A percentile compares a stretch with the other conserved stretches of the same genome.
Evolutionary conservation across 2,113 vertebrate genomes (phyloP).

Genomic region (Tiliqua scincoides): DNA sequence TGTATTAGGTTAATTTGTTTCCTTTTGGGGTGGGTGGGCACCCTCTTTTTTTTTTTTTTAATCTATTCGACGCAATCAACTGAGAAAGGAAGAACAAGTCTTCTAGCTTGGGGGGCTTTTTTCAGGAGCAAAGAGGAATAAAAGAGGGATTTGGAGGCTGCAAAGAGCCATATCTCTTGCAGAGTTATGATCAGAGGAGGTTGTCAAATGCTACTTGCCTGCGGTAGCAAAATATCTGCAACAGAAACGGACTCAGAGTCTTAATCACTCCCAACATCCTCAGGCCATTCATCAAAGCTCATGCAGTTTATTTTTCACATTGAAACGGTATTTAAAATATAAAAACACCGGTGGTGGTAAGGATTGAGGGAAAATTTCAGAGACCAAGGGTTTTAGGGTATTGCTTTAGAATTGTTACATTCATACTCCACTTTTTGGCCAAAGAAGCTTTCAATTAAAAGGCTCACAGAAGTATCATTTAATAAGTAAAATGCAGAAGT

Average conservation of each 20-base stretch:
- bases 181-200: neutral
- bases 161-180: neutral
- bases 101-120: neutral
- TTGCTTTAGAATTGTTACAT: neutral
- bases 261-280: neutral
- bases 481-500: neutral
- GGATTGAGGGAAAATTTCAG: neutral
- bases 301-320: neutral
- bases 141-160: neutral
- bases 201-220: neutral
- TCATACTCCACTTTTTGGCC: neutral
- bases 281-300: neutral
- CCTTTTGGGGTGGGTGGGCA: neutral
- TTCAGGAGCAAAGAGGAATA: neutral
- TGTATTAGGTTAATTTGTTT: slow-evolving; percentile 2
- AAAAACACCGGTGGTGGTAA: neutral
- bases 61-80: neutral
- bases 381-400: neutral
- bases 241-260: neutral
- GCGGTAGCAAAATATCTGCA: neutral
- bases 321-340: neutral
- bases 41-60: too few relatives aligned
- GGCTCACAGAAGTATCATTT: neutral
- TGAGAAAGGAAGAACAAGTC: neutral
- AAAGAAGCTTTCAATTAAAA: neutral